These are phyloP conservation scores for Paraplagusia blochii DNA, from an alignment of 2,113 vertebrate species.

Conservation along the genomic window DNA sequence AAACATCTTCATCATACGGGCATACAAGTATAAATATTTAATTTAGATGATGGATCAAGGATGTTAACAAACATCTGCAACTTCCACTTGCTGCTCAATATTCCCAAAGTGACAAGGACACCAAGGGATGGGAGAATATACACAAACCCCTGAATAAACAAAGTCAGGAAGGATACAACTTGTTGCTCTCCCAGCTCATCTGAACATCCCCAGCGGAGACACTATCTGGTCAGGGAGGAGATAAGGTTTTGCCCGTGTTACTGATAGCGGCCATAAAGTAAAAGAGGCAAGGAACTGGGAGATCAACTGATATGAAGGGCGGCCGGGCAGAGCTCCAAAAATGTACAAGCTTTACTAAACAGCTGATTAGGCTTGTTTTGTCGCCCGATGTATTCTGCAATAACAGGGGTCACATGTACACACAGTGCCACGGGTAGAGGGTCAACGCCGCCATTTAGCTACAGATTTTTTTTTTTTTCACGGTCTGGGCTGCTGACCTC, in stretches of 20 bases:
- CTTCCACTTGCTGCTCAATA: slow-evolving; percentile 12
- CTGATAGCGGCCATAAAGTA: slow-evolving; percentile 19
- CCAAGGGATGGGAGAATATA: slow-evolving; percentile 33
- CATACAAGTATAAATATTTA: slow-evolving; percentile 42
- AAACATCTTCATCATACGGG: neutral
- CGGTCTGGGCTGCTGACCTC: neutral
- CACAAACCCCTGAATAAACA: slow-evolving; percentile 58
- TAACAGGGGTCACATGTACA: slow-evolving; percentile 14
- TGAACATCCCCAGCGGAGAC: slow-evolving; percentile 27
- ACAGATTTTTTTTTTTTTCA: slow-evolving; percentile 1
- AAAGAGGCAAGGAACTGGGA: neutral
- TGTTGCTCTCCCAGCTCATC: slow-evolving; percentile 45
- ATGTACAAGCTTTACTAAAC: slow-evolving; percentile 10
- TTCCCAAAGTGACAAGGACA: slow-evolving; percentile 9
- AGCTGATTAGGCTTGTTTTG: slow-evolving; percentile 13
- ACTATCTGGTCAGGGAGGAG: slow-evolving; percentile 41
- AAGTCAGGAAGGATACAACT: slow-evolving; percentile 68
- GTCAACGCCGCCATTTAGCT: neutral
- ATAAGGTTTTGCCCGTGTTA: neutral
- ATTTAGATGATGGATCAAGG: slow-evolving; percentile 16
- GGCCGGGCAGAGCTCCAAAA: slow-evolving; percentile 1
- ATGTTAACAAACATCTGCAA: slow-evolving; percentile 24
- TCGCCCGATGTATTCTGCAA: slow-evolving; percentile 18
- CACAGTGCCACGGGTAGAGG: neutral
- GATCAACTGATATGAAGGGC: slow-evolving; percentile 26